phyloP scores from a whole-genome alignment of 2,113 vertebrate genomes.

The Tupaia tana region DNA sequence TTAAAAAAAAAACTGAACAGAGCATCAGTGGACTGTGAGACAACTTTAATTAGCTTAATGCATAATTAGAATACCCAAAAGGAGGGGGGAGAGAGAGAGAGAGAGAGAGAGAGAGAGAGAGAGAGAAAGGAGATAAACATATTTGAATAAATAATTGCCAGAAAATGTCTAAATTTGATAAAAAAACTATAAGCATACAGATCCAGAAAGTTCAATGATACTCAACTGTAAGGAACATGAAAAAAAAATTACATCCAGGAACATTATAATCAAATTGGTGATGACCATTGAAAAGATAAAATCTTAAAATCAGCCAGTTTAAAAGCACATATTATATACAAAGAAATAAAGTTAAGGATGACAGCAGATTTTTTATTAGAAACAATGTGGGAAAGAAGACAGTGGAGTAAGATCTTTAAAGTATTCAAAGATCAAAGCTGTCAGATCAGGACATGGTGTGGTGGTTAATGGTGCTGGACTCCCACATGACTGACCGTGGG shows the following conservation, averaged over 20 bases:
- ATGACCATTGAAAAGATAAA: neutral
- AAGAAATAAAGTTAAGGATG: neutral
- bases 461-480: too few species aligned
- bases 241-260: neutral
- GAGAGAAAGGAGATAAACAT: neutral
- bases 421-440: neutral
- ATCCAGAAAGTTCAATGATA: neutral
- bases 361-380: neutral
- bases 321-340: neutral
- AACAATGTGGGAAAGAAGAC: neutral
- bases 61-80: neutral
- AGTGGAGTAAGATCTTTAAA: neutral
- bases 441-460: neutral
- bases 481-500: too few species aligned
- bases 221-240: neutral
- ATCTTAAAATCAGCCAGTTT: neutral
- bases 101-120: neutral
- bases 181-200: neutral
- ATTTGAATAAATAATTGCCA: neutral
- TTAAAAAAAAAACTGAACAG: neutral
- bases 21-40: neutral
- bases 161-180: slow-evolving; percentile 18
- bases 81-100: neutral
- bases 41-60: neutral
- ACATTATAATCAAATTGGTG: neutral